phyloP scores from a whole-genome alignment of 2,113 vertebrate genomes.

The Siniperca knerii region DNA sequence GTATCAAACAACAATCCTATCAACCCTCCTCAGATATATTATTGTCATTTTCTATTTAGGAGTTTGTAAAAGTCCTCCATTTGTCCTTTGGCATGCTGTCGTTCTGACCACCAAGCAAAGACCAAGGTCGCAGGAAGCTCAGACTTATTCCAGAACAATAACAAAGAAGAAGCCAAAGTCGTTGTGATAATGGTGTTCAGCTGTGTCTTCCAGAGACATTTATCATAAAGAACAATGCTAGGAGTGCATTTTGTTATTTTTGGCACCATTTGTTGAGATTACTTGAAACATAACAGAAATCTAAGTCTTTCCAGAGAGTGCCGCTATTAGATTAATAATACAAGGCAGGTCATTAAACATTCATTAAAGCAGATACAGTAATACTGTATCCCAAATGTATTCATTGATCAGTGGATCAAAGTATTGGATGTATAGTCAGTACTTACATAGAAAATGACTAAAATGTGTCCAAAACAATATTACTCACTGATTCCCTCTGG shows the following conservation, averaged over 20 bases:
- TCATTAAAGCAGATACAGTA: constrained; percentile 46
- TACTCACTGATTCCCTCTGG: background rate
- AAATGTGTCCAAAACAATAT: background rate
- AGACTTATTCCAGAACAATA: constrained; percentile 13
- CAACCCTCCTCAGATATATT: background rate
- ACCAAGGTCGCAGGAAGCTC: background rate
- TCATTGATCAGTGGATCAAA: constrained; percentile 43
- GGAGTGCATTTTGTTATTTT: constrained; percentile 26
- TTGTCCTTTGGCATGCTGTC: background rate
- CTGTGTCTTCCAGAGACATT: constrained; percentile 23
- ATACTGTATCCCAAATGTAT: constrained; percentile 13
- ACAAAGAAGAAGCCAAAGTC: constrained; percentile 12
- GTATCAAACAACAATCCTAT: background rate
- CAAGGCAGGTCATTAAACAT: constrained; percentile 34
- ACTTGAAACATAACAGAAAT: constrained; percentile 13
- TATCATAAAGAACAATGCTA: constrained; percentile 15
- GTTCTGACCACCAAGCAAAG: constrained; percentile 2
- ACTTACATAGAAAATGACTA: background rate
- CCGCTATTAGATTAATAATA: constrained; percentile 24
- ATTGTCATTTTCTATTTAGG: background rate
- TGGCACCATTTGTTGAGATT: constrained; percentile 14
- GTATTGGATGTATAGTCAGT: background rate
- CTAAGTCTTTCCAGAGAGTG: background rate
- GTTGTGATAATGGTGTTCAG: constrained; percentile 16
- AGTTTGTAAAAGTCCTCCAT: background rate